Conservation (phyloP, 2,888 invertebrate genomes). For the Scaeva pyrastri region DNA sequence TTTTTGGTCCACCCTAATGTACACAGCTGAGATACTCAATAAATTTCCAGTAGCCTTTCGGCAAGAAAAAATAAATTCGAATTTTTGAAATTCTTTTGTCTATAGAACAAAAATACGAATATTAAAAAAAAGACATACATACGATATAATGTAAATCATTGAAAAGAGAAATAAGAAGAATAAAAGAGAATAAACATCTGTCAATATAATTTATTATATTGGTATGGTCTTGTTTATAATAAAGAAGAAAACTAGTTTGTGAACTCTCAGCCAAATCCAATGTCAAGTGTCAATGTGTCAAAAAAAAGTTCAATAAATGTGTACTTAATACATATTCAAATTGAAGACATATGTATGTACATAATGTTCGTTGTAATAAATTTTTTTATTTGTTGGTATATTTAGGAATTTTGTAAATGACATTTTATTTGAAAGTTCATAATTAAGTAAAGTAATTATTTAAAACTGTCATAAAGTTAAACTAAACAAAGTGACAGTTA, state of each 20-base stretch:
- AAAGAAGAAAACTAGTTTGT: constrained; percentile 10
- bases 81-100: constrained; percentile 9
- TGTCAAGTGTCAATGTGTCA: constrained; percentile 18
- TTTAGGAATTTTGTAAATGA: too few species aligned
- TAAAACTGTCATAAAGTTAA: too few species aligned
- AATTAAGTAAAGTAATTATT: too few species aligned
- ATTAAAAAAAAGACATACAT: too few species aligned
- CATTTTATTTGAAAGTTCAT: too few species aligned
- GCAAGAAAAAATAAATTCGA: not conserved
- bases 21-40: not conserved
- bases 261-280: not conserved
- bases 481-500: too few species aligned
- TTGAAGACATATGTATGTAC: not conserved
- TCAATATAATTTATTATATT: not conserved
- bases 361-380: not conserved
- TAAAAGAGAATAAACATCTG: constrained; percentile 20
- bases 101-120: too few species aligned
- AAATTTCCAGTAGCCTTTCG: not conserved
- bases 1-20: too few species aligned
- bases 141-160: constrained; percentile 4
- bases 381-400: too few species aligned
- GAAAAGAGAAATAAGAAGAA: not conserved
- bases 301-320: not conserved
- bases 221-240: constrained; percentile 6
- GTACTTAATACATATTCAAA: not conserved